A percentile compares a stretch with the other conserved stretches of the same genome.
Evolutionary conservation across 2,888 invertebrate genomes (phyloP).

Genomic region (Schizaphis graminum): DNA sequence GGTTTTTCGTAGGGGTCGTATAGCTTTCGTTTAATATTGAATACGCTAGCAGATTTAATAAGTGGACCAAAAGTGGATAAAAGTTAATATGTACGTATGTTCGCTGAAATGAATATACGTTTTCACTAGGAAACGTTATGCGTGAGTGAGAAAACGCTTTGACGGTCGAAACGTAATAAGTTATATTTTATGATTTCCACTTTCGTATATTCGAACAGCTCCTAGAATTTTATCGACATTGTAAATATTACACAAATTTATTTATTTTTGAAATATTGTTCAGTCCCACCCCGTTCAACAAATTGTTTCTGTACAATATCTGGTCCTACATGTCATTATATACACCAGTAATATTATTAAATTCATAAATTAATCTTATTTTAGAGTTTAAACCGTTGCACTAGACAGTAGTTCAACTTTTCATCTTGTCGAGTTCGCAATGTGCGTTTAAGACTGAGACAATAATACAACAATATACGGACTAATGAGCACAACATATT

Average conservation of each 20-base stretch:
- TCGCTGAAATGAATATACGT: background rate
- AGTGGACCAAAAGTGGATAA: background rate
- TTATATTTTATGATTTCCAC: background rate
- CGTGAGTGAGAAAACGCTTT: background rate
- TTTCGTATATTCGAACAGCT: background rate
- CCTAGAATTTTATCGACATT: background rate
- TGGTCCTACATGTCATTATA: background rate
- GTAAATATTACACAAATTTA: background rate
- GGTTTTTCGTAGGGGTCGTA: background rate
- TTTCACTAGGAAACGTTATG: background rate
- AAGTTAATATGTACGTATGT: background rate
- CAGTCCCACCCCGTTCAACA: background rate
- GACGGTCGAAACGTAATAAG: background rate
- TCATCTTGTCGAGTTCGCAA: background rate
- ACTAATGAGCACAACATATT: background rate
- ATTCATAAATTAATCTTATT: slow-evolving; percentile 29
- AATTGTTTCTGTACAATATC: background rate
- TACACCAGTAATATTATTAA: background rate
- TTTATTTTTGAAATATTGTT: background rate
- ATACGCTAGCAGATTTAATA: background rate
- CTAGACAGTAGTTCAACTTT: background rate
- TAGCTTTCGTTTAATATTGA: background rate
- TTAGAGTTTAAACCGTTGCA: background rate
- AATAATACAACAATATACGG: background rate
- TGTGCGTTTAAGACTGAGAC: slow-evolving; percentile 20